phyloP scores from a whole-genome alignment of 92 coral and sea anemone species.

The Paramuricea clavata region DNA sequence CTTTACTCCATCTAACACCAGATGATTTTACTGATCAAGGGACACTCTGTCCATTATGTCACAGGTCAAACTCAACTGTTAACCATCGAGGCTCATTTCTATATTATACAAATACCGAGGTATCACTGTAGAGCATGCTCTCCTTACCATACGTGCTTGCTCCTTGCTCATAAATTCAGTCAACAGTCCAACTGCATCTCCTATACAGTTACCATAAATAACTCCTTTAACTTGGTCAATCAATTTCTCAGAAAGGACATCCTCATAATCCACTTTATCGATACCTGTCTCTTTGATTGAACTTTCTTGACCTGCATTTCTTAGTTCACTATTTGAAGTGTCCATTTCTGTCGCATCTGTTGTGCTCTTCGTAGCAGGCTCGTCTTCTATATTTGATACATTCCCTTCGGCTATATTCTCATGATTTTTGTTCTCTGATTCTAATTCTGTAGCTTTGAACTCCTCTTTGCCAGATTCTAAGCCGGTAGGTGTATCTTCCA shows the following conservation, averaged over 20 bases:
- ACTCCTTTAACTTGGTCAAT: constrained; percentile 76
- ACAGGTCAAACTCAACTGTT: too few species aligned
- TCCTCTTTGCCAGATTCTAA: too few species aligned
- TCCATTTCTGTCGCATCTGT: background rate
- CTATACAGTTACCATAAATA: constrained; percentile 91
- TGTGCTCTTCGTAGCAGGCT: background rate
- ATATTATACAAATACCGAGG: background rate
- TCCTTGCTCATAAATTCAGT: constrained; percentile 82
- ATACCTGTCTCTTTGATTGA: background rate
- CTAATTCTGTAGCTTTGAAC: too few species aligned
- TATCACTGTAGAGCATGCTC: background rate
- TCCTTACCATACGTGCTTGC: constrained; percentile 50
- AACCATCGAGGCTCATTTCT: too few species aligned
- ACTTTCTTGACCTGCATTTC: background rate
- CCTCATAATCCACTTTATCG: background rate
- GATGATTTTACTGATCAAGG: too few species aligned
- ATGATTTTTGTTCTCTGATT: too few species aligned
- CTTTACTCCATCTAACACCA: too few species aligned
- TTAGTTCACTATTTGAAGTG: background rate
- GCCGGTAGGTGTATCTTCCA: too few species aligned
- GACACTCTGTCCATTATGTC: too few species aligned
- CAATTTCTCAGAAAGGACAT: constrained; percentile 42
- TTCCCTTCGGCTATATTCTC: too few species aligned
- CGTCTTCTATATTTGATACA: too few species aligned
- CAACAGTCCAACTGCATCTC: constrained; percentile 88